Percentiles rank a stretch among this genome's conserved stretches.
These are phyloP conservation scores for Calonectris borealis DNA, from an alignment of 2,113 vertebrate species.

Conservation along the genomic window DNA sequence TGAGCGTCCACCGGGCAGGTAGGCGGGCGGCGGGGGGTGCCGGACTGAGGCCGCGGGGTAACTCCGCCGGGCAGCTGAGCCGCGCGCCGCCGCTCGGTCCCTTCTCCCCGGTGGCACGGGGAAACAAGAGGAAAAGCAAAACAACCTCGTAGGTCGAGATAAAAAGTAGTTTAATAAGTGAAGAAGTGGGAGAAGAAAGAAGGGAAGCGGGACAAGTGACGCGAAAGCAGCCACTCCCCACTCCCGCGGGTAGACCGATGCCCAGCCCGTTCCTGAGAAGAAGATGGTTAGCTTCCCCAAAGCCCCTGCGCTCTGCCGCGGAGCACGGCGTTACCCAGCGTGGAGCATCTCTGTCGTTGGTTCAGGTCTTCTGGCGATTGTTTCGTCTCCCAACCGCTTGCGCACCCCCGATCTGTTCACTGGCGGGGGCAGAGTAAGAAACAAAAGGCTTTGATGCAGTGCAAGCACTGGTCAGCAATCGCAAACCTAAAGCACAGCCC, in stretches of 20 bases:
- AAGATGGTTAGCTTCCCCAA: rapidly evolving
- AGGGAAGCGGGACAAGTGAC: rapidly evolving
- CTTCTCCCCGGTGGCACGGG: rapidly evolving
- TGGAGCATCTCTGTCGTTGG: rapidly evolving
- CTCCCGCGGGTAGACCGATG: rapidly evolving
- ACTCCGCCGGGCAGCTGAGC: background rate
- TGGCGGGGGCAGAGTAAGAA: background rate
- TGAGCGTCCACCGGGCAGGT: too few species aligned
- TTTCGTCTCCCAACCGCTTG: rapidly evolving
- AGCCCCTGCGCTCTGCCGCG: rapidly evolving
- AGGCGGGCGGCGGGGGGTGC: background rate
- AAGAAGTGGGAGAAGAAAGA: background rate
- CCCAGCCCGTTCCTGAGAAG: rapidly evolving
- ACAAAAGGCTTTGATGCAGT: background rate
- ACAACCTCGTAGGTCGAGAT: rapidly evolving
- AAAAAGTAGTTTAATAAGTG: rapidly evolving
- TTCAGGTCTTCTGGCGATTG: too few species aligned
- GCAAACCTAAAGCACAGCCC: rapidly evolving
- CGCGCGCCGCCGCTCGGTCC: rapidly evolving
- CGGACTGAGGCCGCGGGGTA: background rate
- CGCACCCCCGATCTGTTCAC: rapidly evolving
- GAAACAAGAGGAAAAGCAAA: rapidly evolving
- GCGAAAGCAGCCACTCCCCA: rapidly evolving
- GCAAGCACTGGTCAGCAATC: rapidly evolving
- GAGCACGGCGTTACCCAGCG: rapidly evolving